Conservation (phyloP, 2,888 invertebrate genomes). For the Mesorhabditis belari region DNA sequence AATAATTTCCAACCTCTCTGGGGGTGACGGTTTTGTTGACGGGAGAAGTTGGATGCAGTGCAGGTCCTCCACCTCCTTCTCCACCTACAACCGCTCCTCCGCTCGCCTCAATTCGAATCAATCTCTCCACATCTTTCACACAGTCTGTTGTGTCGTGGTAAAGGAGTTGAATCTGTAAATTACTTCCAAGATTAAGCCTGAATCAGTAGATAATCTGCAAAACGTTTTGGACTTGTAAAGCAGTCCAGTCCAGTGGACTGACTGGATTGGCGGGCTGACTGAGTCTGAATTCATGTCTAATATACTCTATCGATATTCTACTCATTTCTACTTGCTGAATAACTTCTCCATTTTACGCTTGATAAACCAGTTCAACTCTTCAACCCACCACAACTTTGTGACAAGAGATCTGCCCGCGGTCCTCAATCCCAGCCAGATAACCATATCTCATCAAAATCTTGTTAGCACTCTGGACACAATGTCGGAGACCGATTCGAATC, state of each 20-base stretch:
- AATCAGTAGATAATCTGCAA: too few relatives aligned
- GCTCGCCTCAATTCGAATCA: conserved; percentile 24
- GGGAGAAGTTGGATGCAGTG: conserved; percentile 7
- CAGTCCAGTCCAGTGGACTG: too few relatives aligned
- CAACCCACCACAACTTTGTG: conserved; percentile 68
- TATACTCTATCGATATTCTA: too few relatives aligned
- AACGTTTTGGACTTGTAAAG: too few relatives aligned
- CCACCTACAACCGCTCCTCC: conserved; percentile 31
- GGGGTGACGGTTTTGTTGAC: conserved; percentile 9
- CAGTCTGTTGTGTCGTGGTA: conserved; percentile 40
- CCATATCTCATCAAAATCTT: conserved; percentile 72
- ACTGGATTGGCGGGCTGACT: too few relatives aligned
- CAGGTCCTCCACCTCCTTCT: conserved; percentile 8
- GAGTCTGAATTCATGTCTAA: too few relatives aligned
- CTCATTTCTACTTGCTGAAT: too few relatives aligned
- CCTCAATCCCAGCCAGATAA: conserved; percentile 79
- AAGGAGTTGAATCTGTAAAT: conserved; percentile 44
- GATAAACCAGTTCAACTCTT: background rate
- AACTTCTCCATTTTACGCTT: too few relatives aligned
- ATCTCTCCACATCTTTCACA: conserved; percentile 36
- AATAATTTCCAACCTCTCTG: too few relatives aligned
- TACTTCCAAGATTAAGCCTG: too few relatives aligned
- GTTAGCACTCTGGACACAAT: conserved; percentile 82
- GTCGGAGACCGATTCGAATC: conserved; percentile 78
- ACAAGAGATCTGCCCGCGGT: conserved; percentile 85